These are phyloP conservation scores for Platygyra sinensis DNA, from an alignment of 64 coral and sea anemone species.

Conservation along the genomic window DNA sequence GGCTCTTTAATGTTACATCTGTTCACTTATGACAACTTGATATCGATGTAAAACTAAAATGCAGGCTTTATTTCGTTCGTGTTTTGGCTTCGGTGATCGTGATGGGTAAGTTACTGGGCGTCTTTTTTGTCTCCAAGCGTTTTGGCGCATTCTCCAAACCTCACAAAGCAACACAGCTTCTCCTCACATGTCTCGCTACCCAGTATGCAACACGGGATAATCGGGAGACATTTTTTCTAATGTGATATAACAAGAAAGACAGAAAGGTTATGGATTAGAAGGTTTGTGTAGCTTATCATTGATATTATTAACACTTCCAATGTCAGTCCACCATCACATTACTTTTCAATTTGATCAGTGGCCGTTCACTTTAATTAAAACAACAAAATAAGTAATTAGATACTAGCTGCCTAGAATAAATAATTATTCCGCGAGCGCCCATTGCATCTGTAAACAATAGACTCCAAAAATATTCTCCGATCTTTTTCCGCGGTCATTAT, in stretches of 20 bases:
- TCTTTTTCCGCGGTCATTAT: too few species aligned
- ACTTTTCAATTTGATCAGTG: too few species aligned
- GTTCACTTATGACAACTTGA: constrained; percentile 23
- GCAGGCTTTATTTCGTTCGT: neutral
- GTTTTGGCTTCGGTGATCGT: neutral
- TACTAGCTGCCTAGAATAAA: too few species aligned
- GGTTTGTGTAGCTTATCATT: neutral
- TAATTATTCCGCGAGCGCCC: too few species aligned
- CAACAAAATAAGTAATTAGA: too few species aligned
- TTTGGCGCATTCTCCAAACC: constrained; percentile 14
- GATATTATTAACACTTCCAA: too few species aligned
- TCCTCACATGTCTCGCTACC: constrained; percentile 7
- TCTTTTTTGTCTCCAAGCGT: neutral
- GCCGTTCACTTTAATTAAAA: too few species aligned
- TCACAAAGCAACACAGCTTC: constrained; percentile 32
- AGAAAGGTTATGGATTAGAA: neutral
- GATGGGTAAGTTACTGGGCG: neutral
- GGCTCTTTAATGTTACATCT: constrained; percentile 34
- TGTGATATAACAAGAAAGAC: neutral
- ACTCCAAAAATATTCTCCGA: too few species aligned
- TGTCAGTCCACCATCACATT: too few species aligned
- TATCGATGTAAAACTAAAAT: constrained; percentile 20
- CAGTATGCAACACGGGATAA: constrained; percentile 26
- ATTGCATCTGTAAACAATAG: too few species aligned
- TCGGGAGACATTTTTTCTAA: constrained; percentile 17